phyloP scores from a whole-genome alignment of 2,888 invertebrate genomes.

The Apamea crenata region DNA sequence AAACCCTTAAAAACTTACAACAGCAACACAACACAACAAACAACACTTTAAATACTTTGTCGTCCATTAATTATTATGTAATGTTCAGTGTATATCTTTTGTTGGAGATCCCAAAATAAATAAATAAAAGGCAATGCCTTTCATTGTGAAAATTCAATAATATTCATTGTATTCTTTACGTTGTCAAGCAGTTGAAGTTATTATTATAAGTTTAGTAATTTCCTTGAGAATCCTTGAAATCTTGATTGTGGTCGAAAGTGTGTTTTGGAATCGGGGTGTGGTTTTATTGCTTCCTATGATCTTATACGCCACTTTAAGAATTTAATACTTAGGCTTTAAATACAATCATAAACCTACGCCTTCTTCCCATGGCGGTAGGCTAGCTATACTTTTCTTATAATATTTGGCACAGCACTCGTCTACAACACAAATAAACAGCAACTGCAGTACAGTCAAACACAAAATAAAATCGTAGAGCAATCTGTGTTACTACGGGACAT shows the following conservation, averaged over 20 bases:
- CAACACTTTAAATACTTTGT: no score
- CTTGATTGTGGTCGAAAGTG: neutral
- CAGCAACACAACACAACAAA: no score
- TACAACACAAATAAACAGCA: slow-evolving; percentile 19
- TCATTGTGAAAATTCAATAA: neutral
- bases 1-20: no score
- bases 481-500: slow-evolving; percentile 32
- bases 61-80: no score
- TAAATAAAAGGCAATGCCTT: neutral
- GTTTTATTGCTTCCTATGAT: neutral
- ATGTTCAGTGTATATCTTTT: no score
- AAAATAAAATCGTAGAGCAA: slow-evolving; percentile 48
- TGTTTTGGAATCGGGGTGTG: neutral
- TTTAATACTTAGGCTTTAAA: neutral
- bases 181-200: neutral
- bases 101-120: no score
- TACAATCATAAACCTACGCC: neutral
- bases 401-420: slow-evolving; percentile 8
- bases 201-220: neutral
- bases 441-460: slow-evolving; percentile 27
- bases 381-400: neutral
- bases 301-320: neutral
- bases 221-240: neutral
- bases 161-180: neutral
- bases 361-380: no score